These are phyloP conservation scores for Temnothorax longispinosus DNA, from an alignment of 1,140 invertebrate species.

Conservation along the genomic window DNA sequence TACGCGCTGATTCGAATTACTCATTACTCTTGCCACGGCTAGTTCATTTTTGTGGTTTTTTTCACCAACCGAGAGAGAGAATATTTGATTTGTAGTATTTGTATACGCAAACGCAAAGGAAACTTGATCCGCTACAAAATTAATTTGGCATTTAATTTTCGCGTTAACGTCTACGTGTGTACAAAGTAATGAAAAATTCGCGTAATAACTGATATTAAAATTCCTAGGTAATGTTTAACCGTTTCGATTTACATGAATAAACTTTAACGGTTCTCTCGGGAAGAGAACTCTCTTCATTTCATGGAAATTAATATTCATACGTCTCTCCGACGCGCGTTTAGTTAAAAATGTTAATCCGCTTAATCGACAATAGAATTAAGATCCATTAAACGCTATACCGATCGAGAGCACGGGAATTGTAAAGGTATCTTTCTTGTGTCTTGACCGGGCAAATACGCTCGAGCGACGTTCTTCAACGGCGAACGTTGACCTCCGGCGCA, in stretches of 20 bases:
- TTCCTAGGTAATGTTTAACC: background rate
- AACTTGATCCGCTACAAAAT: constrained; percentile 2
- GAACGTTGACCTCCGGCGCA: background rate
- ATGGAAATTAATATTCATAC: background rate
- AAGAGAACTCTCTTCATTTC: too few species aligned
- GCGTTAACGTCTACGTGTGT: background rate
- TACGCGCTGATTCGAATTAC: constrained; percentile 46
- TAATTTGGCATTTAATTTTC: constrained; percentile 31
- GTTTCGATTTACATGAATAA: background rate
- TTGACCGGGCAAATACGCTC: background rate
- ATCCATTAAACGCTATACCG: background rate
- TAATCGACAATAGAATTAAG: background rate
- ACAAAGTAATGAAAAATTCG: constrained; percentile 5
- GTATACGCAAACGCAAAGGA: background rate
- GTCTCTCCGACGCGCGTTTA: background rate
- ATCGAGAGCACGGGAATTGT: background rate
- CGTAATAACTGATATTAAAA: background rate
- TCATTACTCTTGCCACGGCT: constrained; percentile 4
- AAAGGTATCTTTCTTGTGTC: background rate
- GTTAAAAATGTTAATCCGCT: constrained; percentile 14
- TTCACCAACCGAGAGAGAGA: background rate
- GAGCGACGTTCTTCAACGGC: constrained; percentile 4
- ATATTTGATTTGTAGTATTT: constrained; percentile 34
- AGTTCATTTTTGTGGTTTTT: constrained; percentile 29
- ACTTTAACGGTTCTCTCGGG: background rate